Conservation (phyloP, 2,888 invertebrate species). For the Reticulitermes lucifugus region DNA sequence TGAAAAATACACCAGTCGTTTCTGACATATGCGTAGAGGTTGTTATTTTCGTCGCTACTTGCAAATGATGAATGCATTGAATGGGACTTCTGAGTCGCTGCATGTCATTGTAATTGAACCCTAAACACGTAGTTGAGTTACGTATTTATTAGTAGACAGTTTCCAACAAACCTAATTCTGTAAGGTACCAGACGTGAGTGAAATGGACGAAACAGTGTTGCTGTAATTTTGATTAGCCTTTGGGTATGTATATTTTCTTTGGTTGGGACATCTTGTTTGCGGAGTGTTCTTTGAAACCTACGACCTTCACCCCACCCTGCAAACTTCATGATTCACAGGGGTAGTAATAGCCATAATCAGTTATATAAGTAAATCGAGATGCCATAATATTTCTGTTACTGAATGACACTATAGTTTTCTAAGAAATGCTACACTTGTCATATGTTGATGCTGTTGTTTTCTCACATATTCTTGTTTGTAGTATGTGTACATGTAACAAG, state of each 20-base stretch:
- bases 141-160: not conserved
- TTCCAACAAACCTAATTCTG: not conserved
- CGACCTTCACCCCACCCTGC: not conserved
- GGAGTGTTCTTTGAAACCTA: not conserved
- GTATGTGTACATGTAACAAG: not conserved
- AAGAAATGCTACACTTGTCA: not conserved
- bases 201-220: not conserved
- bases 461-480: not conserved
- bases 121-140: not conserved
- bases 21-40: not conserved
- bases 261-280: not conserved
- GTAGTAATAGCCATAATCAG: not conserved
- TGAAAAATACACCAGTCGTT: constrained; percentile 5
- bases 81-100: not conserved
- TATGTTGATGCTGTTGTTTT: not conserved
- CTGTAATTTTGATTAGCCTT: not conserved
- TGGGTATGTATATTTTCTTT: not conserved
- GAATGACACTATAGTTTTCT: not conserved
- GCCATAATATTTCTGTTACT: not conserved
- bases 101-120: not conserved
- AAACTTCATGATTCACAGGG: not conserved
- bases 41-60: constrained; percentile 18
- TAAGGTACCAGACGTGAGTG: not conserved
- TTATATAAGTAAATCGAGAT: not conserved
- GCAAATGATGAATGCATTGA: not conserved